These are phyloP conservation scores for Ametastegia equiseti DNA, from an alignment of 2,888 invertebrate species.

Conservation along the genomic window DNA sequence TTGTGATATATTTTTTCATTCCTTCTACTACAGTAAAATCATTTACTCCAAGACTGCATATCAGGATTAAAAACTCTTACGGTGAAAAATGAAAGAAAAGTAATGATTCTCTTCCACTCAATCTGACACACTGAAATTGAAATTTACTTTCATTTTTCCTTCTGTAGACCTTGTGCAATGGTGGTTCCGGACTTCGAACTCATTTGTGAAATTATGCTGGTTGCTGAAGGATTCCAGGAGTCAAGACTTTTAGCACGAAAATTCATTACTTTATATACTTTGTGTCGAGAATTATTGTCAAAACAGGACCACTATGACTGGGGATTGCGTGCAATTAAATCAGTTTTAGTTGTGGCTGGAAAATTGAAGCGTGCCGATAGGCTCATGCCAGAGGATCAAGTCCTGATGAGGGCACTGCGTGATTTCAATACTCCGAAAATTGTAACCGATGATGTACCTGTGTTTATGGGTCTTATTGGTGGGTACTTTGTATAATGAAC, in stretches of 20 bases:
- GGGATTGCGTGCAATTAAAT: slow-evolving; percentile 97
- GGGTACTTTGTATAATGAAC: neutral
- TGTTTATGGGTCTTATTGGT: slow-evolving; percentile 96
- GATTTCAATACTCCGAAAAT: slow-evolving; percentile 98
- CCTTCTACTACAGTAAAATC: neutral
- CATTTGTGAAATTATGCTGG: slow-evolving; percentile 98
- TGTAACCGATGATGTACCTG: slow-evolving; percentile 92
- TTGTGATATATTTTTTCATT: neutral
- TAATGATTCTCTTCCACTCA: neutral
- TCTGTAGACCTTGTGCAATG: slow-evolving; percentile 94
- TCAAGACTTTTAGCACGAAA: slow-evolving; percentile 93
- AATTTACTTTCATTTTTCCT: slow-evolving; percentile 7
- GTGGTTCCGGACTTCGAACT: slow-evolving; percentile 97
- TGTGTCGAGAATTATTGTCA: slow-evolving; percentile 93
- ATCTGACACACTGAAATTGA: neutral
- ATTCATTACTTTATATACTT: slow-evolving; percentile 94
- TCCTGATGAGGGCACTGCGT: slow-evolving; percentile 93
- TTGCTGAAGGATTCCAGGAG: slow-evolving; percentile 96
- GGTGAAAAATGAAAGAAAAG: too few species aligned
- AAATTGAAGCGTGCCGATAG: slow-evolving; percentile 90
- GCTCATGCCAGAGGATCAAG: slow-evolving; percentile 92
- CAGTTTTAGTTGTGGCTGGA: slow-evolving; percentile 96
- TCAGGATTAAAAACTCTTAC: neutral
- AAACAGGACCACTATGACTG: slow-evolving; percentile 98
- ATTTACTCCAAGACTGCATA: neutral